Evolutionary conservation across 1,140 invertebrate species (phyloP).

Genomic region (Periplaneta americana): DNA sequence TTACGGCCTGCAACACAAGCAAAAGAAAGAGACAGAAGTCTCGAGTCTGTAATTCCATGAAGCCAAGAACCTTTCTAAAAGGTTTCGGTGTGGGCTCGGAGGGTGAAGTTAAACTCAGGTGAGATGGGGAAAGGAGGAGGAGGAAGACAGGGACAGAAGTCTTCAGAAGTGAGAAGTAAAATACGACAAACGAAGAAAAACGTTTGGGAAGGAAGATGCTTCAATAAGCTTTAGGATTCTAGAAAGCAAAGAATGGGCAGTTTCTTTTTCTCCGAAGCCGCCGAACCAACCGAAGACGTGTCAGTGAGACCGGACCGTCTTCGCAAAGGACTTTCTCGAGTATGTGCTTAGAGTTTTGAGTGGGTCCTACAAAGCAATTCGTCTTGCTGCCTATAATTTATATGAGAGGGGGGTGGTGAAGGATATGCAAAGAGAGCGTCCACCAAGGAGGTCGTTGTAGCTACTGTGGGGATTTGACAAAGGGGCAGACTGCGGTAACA

Average conservation of each 20-base stretch:
- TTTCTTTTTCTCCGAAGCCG: not conserved
- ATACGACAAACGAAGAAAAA: not conserved
- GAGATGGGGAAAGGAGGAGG: not conserved
- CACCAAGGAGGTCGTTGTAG: no score
- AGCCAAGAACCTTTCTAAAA: not conserved
- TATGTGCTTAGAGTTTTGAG: not conserved
- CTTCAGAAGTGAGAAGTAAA: no score
- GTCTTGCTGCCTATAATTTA: not conserved
- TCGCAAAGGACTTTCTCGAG: not conserved
- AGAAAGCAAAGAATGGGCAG: not conserved
- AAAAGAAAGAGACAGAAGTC: not conserved
- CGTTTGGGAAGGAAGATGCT: not conserved
- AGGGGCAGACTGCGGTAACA: no score
- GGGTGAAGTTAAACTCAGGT: not conserved
- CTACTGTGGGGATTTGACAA: no score
- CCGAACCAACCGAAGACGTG: no score
- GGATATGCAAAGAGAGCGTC: not conserved
- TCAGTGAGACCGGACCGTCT: no score
- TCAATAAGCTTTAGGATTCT: not conserved
- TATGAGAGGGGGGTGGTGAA: no score
- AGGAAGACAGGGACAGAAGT: no score
- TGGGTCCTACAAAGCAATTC: not conserved
- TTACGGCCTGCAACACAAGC: not conserved
- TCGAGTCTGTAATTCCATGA: not conserved
- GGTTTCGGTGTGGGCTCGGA: not conserved